A percentile compares a stretch with the other conserved stretches of the same genome.
Conservation (phyloP, 2,888 invertebrate species). For the Muscina levida region DNA sequence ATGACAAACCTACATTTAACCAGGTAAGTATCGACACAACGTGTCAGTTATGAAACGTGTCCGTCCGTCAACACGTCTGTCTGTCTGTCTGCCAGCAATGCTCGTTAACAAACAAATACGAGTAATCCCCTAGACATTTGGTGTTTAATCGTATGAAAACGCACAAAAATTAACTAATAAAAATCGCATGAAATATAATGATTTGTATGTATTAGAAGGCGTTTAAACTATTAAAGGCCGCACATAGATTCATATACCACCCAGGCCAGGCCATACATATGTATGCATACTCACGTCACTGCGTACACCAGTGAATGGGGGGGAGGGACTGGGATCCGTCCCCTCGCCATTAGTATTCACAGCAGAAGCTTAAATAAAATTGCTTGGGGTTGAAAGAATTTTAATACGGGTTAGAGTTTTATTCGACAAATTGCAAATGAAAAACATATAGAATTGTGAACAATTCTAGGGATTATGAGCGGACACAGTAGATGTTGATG, state of each 20-base stretch:
- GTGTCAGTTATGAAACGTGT: constrained; percentile 30
- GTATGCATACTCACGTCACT: constrained; percentile 2
- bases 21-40: no score
- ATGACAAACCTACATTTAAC: not conserved
- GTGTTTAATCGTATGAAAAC: not conserved
- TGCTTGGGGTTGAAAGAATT: not conserved
- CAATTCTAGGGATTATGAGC: not conserved
- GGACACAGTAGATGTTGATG: not conserved
- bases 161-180: not conserved
- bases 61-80: constrained; percentile 25
- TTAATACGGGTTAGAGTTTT: constrained; percentile 2
- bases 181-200: constrained; percentile 9
- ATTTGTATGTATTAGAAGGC: constrained; percentile 39
- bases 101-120: not conserved
- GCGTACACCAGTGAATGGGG: no score
- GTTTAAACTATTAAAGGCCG: constrained; percentile 39
- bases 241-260: not conserved
- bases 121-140: no score
- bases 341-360: constrained; percentile 23
- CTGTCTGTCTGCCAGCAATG: no score
- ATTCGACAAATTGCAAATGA: not conserved
- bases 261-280: not conserved
- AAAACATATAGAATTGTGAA: constrained; percentile 25
- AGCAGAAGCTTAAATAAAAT: constrained; percentile 11
- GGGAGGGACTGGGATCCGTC: no score